Base-by-base conservation (phyloP, 2,888 invertebrate species). In the Leucophenga maculata region DNA sequence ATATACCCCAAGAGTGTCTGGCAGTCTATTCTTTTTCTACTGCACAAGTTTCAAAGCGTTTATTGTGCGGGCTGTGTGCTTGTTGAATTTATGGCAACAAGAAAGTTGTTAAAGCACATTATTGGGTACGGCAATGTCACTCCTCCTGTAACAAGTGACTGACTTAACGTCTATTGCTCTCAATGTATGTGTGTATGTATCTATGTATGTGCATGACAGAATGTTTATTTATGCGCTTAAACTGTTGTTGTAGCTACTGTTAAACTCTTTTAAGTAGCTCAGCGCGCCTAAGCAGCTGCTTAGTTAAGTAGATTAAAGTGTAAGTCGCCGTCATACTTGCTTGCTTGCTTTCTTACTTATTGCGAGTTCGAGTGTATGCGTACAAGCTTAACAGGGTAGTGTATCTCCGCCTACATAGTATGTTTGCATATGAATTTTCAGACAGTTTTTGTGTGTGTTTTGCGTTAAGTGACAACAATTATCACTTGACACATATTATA, bases 1-100 rank as follows among this genome's bases (percentile, higher is more conserved):
- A 13, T 16, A 6, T 18, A 50, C 50, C 39, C 3, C 39, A 39
- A 11, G 6, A 39, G 8, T 39, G 39, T 39, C 39, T 39, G 39
- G 8, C 8, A 11, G 1, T 39, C 11, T 39, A 11, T 39, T 39
- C n/a, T 39, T 39, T 6, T 39, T 8, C 3, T 8, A 39, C 39
- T 39, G 2, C 26, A 26, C 26, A 39, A 39, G 39, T 39, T 39
- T 9, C 32, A 32, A 32, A 32, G 32, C 32, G 32, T 32, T 32
- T 32, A 32, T 32, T 32, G 32, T 32, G 32, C 8, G 32, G 6
- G 3, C 8, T 39, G 39, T 39, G 81, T 78, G 75, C 78, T 83
- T 83, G 83, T 76, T 82, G 78, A 80, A 83, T 83, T 80, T 80
- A 83, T 83, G 78, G 77, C 80, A 78, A 83, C 80, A 83, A 83